Percentiles rank a stretch among this genome's conserved stretches.
phyloP scores from a whole-genome alignment of 2,113 vertebrate species.

The Osmerus eperlanus region DNA sequence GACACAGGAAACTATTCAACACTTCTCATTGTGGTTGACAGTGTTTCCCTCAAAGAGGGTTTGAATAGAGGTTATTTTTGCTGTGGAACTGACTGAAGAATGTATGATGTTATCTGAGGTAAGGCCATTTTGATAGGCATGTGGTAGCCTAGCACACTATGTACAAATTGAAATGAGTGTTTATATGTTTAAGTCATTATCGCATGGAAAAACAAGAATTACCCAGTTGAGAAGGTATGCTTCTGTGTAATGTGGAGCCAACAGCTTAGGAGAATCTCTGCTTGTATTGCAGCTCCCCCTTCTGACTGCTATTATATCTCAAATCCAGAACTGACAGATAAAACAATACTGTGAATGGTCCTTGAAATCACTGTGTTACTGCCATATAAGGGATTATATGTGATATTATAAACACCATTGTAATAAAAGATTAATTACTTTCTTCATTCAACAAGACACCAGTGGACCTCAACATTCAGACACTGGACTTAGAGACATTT shows the following conservation, averaged over 20 bases:
- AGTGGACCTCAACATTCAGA: not conserved
- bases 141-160: conserved; percentile 8
- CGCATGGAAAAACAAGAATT: not conserved
- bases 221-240: not conserved
- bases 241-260: not conserved
- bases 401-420: no score
- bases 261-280: not conserved
- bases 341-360: not conserved
- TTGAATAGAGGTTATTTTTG: not conserved
- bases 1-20: not conserved
- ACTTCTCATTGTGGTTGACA: not conserved
- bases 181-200: conserved; percentile 30
- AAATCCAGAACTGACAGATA: not conserved
- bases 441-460: not conserved
- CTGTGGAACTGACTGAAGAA: not conserved
- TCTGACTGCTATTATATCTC: conserved; percentile 4
- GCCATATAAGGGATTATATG: no score
- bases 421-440: no score
- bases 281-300: conserved; percentile 41
- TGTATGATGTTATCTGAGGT: conserved; percentile 6
- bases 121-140: conserved; percentile 19
- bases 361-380: not conserved
- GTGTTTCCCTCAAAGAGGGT: no score
- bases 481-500: no score
- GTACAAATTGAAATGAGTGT: conserved; percentile 3